phyloP scores from a whole-genome alignment of 2,113 vertebrate species.

The Engystomops pustulosus region DNA sequence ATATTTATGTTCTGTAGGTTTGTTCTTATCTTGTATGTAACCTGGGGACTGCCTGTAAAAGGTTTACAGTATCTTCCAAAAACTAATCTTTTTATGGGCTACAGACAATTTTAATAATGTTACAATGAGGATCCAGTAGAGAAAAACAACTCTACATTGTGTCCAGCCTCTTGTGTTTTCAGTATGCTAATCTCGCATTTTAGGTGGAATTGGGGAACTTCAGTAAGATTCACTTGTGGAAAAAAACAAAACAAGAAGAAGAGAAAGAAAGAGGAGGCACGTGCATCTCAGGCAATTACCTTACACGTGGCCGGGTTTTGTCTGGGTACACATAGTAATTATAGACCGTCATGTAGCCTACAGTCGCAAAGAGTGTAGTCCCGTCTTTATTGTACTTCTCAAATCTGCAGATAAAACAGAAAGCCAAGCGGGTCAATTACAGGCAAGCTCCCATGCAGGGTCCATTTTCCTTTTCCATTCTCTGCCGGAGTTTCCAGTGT shows the following conservation, averaged over 20 bases:
- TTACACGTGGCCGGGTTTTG: slow-evolving; percentile 99
- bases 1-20: too few relatives aligned
- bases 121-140: slow-evolving; percentile 63
- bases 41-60: too few relatives aligned
- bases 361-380: slow-evolving; percentile 97
- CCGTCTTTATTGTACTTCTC: slow-evolving; percentile 99
- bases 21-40: too few relatives aligned
- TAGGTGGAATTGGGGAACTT: slow-evolving; percentile 83
- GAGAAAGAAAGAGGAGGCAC: slow-evolving; percentile 79
- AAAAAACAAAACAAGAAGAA: slow-evolving; percentile 73
- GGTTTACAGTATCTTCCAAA: neutral
- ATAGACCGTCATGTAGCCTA: slow-evolving; percentile 99
- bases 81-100: neutral
- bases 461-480: slow-evolving; percentile 90
- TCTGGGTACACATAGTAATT: slow-evolving; percentile 99
- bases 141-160: slow-evolving; percentile 71
- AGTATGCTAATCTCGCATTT: slow-evolving; percentile 79
- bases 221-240: slow-evolving; percentile 77
- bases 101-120: neutral
- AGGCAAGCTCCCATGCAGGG: slow-evolving; percentile 95
- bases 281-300: slow-evolving; percentile 96
- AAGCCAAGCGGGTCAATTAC: slow-evolving; percentile 99
- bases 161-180: slow-evolving; percentile 69
- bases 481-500: slow-evolving; percentile 85
- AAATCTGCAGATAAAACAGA: slow-evolving; percentile 99